A percentile compares a stretch with the other conserved stretches of the same genome.
Evolutionary conservation across 2,113 vertebrate species (phyloP).

Genomic region (Calypte anna): DNA sequence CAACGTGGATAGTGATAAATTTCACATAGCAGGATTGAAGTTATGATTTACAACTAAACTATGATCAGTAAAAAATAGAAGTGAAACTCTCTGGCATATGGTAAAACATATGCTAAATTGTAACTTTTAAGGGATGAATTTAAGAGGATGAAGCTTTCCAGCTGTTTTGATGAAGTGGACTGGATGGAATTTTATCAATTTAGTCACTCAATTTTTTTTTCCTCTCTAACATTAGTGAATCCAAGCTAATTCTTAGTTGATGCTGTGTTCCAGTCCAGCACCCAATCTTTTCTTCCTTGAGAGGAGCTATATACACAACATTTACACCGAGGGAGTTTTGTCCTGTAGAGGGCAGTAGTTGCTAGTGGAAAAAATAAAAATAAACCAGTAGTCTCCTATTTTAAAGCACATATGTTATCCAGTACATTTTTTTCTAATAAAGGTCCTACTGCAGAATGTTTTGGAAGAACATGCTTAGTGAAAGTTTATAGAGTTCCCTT

Average conservation of each 20-base stretch:
- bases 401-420: neutral
- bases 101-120: neutral
- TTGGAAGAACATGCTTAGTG: neutral
- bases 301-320: neutral
- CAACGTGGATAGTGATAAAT: neutral
- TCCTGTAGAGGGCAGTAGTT: neutral
- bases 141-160: neutral
- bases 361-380: conserved; percentile 3
- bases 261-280: accelerated
- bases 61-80: neutral
- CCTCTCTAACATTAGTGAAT: neutral
- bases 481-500: neutral
- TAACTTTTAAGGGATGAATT: neutral
- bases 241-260: neutral
- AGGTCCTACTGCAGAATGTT: neutral
- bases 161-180: neutral
- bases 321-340: neutral
- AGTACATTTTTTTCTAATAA: neutral
- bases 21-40: neutral
- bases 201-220: neutral
- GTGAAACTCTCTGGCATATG: neutral
- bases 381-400: neutral
- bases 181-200: neutral
- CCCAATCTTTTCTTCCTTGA: neutral
- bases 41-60: neutral